These are phyloP conservation scores for Mesembrinibis cayennensis DNA, from an alignment of 2,113 vertebrate genomes.

Conservation along the genomic window DNA sequence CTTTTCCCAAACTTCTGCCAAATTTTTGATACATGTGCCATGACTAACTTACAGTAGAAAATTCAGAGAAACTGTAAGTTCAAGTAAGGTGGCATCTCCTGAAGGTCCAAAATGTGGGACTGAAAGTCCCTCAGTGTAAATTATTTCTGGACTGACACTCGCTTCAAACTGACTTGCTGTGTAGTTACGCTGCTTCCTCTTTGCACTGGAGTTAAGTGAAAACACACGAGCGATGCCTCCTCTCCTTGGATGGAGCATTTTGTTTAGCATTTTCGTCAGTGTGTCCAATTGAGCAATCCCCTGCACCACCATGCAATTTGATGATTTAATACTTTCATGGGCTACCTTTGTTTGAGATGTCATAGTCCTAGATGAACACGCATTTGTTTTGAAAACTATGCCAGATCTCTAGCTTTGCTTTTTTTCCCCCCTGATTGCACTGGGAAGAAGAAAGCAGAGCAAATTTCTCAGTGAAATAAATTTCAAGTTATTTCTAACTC, in stretches of 20 bases:
- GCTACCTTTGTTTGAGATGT: background rate
- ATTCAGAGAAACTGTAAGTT: conserved; percentile 2
- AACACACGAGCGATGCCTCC: accelerated
- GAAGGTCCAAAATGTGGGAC: background rate
- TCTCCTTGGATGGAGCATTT: background rate
- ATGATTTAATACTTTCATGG: background rate
- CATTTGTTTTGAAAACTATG: background rate
- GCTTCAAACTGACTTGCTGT: background rate
- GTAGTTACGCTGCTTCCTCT: background rate
- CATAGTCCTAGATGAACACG: background rate
- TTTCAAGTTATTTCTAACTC: background rate
- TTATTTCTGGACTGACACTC: background rate
- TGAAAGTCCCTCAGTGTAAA: background rate
- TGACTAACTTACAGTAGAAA: background rate
- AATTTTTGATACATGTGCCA: background rate
- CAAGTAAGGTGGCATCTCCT: background rate
- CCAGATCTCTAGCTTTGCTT: background rate
- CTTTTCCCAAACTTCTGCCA: conserved; percentile 27
- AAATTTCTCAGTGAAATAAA: background rate
- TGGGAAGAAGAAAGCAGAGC: background rate
- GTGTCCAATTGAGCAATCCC: background rate
- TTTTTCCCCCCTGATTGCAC: background rate
- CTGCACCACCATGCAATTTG: background rate
- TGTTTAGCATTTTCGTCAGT: background rate
- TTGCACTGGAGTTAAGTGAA: background rate